Evolutionary conservation across 1,140 invertebrate species (phyloP).

Genomic region (Phymorhynchus buccinoides): DNA sequence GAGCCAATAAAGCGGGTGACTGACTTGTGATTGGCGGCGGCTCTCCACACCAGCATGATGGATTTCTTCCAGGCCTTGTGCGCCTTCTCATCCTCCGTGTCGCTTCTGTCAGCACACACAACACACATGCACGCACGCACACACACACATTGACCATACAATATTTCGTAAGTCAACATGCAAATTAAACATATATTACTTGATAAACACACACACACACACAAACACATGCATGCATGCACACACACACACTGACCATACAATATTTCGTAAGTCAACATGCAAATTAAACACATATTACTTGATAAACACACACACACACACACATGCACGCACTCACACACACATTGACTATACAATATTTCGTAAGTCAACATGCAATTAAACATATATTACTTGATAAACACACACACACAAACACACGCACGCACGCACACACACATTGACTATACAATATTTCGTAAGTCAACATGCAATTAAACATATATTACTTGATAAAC

Average conservation of each 20-base stretch:
- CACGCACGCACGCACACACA: too few relatives aligned
- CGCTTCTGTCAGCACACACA: slow-evolving; percentile 65
- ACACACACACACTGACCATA: background rate
- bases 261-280: background rate
- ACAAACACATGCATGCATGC: background rate
- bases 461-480: too few relatives aligned
- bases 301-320: too few relatives aligned
- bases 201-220: background rate
- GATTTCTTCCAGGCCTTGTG: slow-evolving; percentile 91
- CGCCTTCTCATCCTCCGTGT: slow-evolving; percentile 78
- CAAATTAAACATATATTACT: too few relatives aligned
- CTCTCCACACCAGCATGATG: slow-evolving; percentile 87
- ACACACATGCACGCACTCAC: too few relatives aligned
- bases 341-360: too few relatives aligned
- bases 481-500: background rate
- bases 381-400: background rate
- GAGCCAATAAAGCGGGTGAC: background rate
- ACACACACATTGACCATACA: background rate
- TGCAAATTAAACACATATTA: background rate
- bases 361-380: too few relatives aligned
- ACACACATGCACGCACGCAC: background rate
- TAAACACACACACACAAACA: too few relatives aligned
- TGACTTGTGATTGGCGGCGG: slow-evolving; percentile 85
- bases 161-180: background rate
- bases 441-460: too few relatives aligned